Conservation (phyloP, 2,113 vertebrate genomes). For the Aptenodytes forsteri region DNA sequence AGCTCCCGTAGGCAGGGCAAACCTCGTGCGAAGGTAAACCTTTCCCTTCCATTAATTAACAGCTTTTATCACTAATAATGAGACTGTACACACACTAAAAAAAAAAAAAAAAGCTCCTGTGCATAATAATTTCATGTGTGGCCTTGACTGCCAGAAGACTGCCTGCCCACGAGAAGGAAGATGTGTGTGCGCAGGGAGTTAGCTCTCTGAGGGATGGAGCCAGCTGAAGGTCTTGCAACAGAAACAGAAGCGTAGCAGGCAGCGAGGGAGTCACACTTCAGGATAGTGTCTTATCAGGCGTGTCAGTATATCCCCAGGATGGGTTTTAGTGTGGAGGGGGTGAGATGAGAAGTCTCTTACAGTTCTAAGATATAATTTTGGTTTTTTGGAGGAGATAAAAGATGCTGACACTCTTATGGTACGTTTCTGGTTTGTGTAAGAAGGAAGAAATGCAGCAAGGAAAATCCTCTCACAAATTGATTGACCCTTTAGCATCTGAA, state of each 20-base stretch:
- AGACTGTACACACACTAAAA: neutral
- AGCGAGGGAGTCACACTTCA: neutral
- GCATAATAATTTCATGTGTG: neutral
- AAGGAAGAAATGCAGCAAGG: neutral
- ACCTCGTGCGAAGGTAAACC: neutral
- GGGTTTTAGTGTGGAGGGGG: neutral
- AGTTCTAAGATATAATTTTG: neutral
- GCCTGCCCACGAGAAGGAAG: neutral
- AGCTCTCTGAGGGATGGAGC: neutral
- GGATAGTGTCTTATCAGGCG: neutral
- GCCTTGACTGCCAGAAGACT: neutral
- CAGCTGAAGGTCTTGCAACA: neutral
- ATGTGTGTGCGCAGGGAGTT: neutral
- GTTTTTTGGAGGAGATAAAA: neutral
- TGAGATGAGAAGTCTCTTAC: neutral
- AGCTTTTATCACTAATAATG: neutral
- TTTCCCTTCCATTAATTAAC: neutral
- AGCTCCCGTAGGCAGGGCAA: neutral
- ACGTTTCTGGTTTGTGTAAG: neutral
- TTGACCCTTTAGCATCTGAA: neutral
- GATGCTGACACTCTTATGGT: neutral
- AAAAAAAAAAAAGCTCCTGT: neutral
- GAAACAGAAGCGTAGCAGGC: neutral
- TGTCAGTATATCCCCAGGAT: neutral
- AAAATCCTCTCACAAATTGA: neutral